Evolutionary conservation across 1,140 invertebrate species (phyloP), one percentile per base, ranked within the genome.

Genomic region (Caenorhabditis brenneri): DNA sequence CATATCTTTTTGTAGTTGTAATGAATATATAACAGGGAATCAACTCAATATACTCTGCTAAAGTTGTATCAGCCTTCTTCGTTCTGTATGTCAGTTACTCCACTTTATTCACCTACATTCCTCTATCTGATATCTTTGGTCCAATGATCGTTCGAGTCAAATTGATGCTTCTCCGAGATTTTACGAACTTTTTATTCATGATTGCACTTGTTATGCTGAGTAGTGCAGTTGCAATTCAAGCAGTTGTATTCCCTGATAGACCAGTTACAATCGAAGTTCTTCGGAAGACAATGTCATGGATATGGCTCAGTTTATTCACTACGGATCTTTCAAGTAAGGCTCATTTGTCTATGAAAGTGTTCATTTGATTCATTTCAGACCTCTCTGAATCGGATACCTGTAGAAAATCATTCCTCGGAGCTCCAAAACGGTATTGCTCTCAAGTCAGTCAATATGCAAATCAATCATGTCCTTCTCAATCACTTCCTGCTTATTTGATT

Each of bases 141-240:
- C 89, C 87, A 5, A 83, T 90, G 49, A 69, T 90, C 46, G 85
- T 90, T 36, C 80, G 89, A 48, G 84, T 90, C n/a, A 90, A 90
- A 80, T 33, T 90, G 16, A 89, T 90, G 87, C 60, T 90, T 42
- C 83, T 85, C 15, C 88, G 87, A 51, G 88, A 90, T 65, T 88
- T 90, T 48, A 79, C 88, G 36, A 86, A 88, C 49, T 90, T 88
- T 74, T 78, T 90, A n/a, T 79, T 90, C 27, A 65, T 90, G 33
- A 83, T 88, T 60, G 74, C 49, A 10, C 69, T 90, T 12, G 80
- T 89, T 12, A 60, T 90, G 55, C 84, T 65, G 36, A 87, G 88
- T 51, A 87, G 79, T 36, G 86, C 85, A 78, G 83, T 90, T 42
- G 88, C 88, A 5, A 87, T 90, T n/a, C 87, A 89, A 78, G 87